Percentiles rank a stretch among this genome's conserved stretches.
Conservation (phyloP, 2,113 vertebrate genomes). For the Callopanchax toddi region DNA sequence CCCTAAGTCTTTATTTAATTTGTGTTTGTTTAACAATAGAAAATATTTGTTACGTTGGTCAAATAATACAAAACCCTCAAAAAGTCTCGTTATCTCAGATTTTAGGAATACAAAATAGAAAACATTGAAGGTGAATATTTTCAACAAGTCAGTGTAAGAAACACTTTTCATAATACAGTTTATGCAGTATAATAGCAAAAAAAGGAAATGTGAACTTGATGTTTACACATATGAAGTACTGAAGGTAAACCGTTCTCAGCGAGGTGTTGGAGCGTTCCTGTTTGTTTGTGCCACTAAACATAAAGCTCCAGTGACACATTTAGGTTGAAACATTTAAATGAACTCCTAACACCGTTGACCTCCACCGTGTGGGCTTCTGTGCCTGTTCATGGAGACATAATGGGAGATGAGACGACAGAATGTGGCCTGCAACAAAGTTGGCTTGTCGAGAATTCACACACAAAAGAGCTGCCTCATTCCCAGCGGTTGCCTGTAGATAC, state of each 20-base stretch:
- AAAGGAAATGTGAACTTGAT: too few relatives aligned
- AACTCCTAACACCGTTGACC: conserved; percentile 38
- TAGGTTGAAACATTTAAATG: conserved; percentile 46
- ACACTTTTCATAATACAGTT: too few relatives aligned
- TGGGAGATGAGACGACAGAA: conserved; percentile 65
- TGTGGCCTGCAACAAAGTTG: conserved; percentile 56
- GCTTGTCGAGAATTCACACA: conserved; percentile 61
- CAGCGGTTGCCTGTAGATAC: conserved; percentile 73
- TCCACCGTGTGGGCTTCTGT: conserved; percentile 30
- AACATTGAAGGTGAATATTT: too few relatives aligned
- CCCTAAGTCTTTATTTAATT: too few relatives aligned
- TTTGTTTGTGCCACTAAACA: conserved; percentile 29
- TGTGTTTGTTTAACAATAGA: too few relatives aligned
- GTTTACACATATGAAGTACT: too few relatives aligned
- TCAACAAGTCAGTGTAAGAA: too few relatives aligned
- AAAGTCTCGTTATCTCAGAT: neutral
- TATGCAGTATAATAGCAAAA: too few relatives aligned
- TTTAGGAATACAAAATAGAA: too few relatives aligned
- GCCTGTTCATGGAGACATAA: conserved; percentile 46
- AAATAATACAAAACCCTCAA: neutral
- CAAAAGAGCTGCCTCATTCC: conserved; percentile 73
- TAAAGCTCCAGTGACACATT: conserved; percentile 51
- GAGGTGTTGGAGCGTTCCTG: too few relatives aligned
- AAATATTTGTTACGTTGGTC: too few relatives aligned
- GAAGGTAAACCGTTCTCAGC: too few relatives aligned